Evolutionary conservation across 92 coral and sea anemone genomes (phyloP), one percentile per base, ranked within the genome.

Genomic region (Diadumene lineata): DNA sequence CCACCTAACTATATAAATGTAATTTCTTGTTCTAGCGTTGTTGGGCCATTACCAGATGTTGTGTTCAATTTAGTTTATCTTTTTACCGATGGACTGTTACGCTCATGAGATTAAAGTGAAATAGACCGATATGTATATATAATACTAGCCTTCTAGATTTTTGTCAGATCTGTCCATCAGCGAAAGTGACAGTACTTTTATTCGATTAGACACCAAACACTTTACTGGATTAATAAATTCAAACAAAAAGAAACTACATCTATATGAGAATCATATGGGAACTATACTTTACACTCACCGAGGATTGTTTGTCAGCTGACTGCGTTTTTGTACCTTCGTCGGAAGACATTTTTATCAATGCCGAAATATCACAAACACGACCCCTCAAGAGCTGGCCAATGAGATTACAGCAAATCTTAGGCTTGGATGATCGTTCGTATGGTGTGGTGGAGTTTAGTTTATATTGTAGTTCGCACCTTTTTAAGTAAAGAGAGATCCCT

Each of bases 101-200:
- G 72, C 51, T 38, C n/a, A 38, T 11, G 19, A 74, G 79, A 74
- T 74, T 60, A 74, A n/a, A 30, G 79, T 74, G 79, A 58, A 74
- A 30, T 74, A 60, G 58, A 74, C 69, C 79, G 79, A 60, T 46
- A 63, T 74, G n/a, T n/a, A 63, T 63, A 44, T 70, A 74, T 61
- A 58, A 74, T 64, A 74, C 60, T 43, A 74, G 60, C 31, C 26
- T 38, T 58, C 58, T 57, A 70, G n/a, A 74, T 13, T 50, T 74
- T 73, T 74, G 79, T 60, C 79, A 74, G 79, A 74, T 53, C 75
- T 78, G 82, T 78, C 82, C 55, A 78, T 78, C 82, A 78, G 55
- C 31, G 18, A 34, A 43, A 44, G 4, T 78, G 82, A 78, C 82
- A 78, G 2, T 27, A 32, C 64, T 53, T 57, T 67, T 78, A 53